phyloP scores from a whole-genome alignment of 1,140 invertebrate genomes.

The Zaprionus camerounensis region DNA sequence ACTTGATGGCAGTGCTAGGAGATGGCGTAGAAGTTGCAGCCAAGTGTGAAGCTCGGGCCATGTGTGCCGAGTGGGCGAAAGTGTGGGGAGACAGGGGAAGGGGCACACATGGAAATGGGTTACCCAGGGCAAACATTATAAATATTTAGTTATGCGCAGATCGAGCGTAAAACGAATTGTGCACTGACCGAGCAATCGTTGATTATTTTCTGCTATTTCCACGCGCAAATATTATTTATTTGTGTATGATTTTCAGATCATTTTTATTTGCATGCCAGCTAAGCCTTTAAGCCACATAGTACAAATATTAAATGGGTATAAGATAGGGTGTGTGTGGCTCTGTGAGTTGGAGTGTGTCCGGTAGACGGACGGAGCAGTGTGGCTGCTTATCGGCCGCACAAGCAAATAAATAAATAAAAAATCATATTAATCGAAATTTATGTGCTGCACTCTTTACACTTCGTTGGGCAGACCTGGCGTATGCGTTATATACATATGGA shows the following conservation, averaged over 20 bases:
- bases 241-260: slow-evolving; percentile 61
- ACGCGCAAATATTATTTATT: slow-evolving; percentile 51
- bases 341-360: neutral
- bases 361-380: neutral
- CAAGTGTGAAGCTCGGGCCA: slow-evolving; percentile 27
- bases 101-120: neutral
- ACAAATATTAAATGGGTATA: slow-evolving; percentile 11
- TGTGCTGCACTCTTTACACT: slow-evolving; percentile 39
- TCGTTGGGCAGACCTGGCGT: slow-evolving; percentile 31
- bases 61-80: neutral
- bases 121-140: slow-evolving; percentile 31
- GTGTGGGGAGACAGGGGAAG: neutral
- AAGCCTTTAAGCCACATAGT: slow-evolving; percentile 62
- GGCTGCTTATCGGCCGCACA: slow-evolving; percentile 25
- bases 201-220: slow-evolving; percentile 29
- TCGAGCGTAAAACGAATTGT: slow-evolving; percentile 56
- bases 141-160: slow-evolving; percentile 47
- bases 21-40: slow-evolving; percentile 11
- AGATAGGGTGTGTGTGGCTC: neutral
- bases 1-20: slow-evolving; percentile 25
- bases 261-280: slow-evolving; percentile 59
- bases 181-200: slow-evolving; percentile 65
- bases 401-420: slow-evolving; percentile 35
- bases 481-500: slow-evolving; percentile 24
- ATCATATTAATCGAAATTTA: slow-evolving; percentile 66